A percentile compares a stretch with the other conserved stretches of the same genome.
Evolutionary conservation across 2,888 invertebrate genomes (phyloP).

Genomic region (Ferdinandea cuprea): DNA sequence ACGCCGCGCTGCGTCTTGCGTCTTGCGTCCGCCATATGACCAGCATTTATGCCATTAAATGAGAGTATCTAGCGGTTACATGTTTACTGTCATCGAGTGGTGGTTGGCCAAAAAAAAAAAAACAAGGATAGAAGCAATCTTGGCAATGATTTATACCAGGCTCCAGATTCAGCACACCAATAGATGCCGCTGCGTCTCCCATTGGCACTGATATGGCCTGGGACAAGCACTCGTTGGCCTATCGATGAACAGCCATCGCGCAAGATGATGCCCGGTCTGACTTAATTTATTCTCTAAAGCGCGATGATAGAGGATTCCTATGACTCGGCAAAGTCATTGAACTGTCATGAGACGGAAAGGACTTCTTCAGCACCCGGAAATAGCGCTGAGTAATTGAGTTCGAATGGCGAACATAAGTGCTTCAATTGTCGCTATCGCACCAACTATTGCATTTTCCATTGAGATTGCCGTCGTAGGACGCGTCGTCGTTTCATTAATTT

Average conservation of each 20-base stretch:
- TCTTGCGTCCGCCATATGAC: constrained; percentile 54
- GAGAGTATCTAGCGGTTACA: constrained; percentile 59
- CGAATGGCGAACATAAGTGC: constrained; percentile 39
- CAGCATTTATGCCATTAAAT: constrained; percentile 73
- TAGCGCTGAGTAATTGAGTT: constrained; percentile 46
- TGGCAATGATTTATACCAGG: constrained; percentile 63
- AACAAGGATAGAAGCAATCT: constrained; percentile 8
- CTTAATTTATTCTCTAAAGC: constrained; percentile 66
- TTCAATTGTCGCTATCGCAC: constrained; percentile 46
- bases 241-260: constrained; percentile 56
- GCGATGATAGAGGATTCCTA: constrained; percentile 12
- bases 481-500: constrained; percentile 62
- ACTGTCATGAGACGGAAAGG: constrained; percentile 20
- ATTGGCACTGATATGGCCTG: constrained; percentile 46
- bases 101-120: constrained; percentile 30
- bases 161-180: constrained; percentile 18
- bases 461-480: constrained; percentile 23
- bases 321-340: constrained; percentile 42
- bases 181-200: constrained; percentile 28
- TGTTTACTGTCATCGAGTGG: constrained; percentile 70
- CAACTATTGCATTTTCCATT: constrained; percentile 4
- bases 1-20: background rate
- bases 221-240: constrained; percentile 11
- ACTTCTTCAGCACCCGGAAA: constrained; percentile 26
- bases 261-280: constrained; percentile 51